Percentiles rank a stretch among this genome's conserved stretches.
These are phyloP conservation scores for Mobula hypostoma DNA, from an alignment of 2,113 vertebrate genomes.

Conservation along the genomic window DNA sequence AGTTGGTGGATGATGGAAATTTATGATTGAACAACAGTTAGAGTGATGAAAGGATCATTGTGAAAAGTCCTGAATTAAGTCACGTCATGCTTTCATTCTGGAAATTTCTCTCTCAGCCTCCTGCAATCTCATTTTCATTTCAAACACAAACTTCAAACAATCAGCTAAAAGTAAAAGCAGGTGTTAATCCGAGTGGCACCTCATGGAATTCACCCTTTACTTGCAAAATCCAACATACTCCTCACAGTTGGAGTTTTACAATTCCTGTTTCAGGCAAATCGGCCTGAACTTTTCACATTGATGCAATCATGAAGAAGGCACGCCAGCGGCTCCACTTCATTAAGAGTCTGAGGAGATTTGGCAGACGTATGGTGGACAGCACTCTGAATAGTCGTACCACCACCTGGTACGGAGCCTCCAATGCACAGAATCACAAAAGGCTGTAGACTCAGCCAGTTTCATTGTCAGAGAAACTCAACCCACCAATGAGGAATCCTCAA, in stretches of 20 bases:
- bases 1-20: not conserved
- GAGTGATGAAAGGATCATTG: not conserved
- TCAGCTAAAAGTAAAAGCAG: conserved; percentile 26
- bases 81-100: not conserved
- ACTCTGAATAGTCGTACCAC: no score
- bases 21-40: not conserved
- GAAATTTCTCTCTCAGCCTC: not conserved
- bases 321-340: no score
- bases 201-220: conserved; percentile 19
- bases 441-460: no score
- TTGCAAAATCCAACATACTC: not conserved
- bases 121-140: not conserved
- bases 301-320: no score
- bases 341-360: no score
- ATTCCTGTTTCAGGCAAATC: not conserved
- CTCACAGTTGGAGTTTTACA: not conserved
- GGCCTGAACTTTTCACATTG: not conserved
- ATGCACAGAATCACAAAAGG: no score
- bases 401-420: no score
- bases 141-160: not conserved
- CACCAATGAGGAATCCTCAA: no score
- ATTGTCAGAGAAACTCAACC: no score
- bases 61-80: not conserved
- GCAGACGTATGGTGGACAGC: no score
- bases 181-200: not conserved